Percentiles rank a stretch among this genome's conserved stretches.
Conservation (phyloP, 2,797 vertebrate genomes). For the Denticeps clupeoides region DNA sequence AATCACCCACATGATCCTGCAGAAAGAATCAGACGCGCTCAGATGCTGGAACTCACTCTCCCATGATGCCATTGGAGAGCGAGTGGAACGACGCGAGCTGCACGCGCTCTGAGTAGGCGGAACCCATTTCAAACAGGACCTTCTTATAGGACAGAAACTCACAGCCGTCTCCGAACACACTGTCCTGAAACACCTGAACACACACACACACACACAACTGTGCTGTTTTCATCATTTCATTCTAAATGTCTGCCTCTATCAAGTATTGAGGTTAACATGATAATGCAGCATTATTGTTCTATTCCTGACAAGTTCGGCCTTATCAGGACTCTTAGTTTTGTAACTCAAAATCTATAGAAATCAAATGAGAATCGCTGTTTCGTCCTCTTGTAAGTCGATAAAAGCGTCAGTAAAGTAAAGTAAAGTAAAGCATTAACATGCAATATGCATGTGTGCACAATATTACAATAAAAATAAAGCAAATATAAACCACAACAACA, state of each 20-base stretch:
- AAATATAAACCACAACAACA: too few species aligned
- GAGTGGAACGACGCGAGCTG: slow-evolving; percentile 72
- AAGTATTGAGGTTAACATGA: not conserved
- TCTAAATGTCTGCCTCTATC: not conserved
- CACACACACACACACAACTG: not conserved
- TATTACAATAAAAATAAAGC: too few species aligned
- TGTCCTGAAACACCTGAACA: slow-evolving; percentile 70
- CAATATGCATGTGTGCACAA: too few species aligned
- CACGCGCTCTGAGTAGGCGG: slow-evolving; percentile 40
- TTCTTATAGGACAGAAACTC: slow-evolving; percentile 75
- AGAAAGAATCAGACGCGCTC: not conserved
- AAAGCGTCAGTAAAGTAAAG: too few species aligned
- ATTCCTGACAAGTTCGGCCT: too few species aligned
- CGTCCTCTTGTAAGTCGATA: too few species aligned
- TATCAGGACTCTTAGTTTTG: too few species aligned
- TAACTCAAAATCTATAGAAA: too few species aligned
- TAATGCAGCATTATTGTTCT: too few species aligned
- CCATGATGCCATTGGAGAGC: slow-evolving; percentile 58
- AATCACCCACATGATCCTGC: not conserved
- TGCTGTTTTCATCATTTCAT: not conserved
- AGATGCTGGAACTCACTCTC: slow-evolving; percentile 63
- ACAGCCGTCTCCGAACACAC: slow-evolving; percentile 49
- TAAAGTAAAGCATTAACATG: too few species aligned
- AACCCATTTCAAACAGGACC: slow-evolving; percentile 69
- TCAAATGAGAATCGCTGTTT: too few species aligned